Percentiles rank a stretch among this genome's conserved stretches.
Conservation (phyloP, 2,888 invertebrate species). For the Carterocephalus palaemon region DNA sequence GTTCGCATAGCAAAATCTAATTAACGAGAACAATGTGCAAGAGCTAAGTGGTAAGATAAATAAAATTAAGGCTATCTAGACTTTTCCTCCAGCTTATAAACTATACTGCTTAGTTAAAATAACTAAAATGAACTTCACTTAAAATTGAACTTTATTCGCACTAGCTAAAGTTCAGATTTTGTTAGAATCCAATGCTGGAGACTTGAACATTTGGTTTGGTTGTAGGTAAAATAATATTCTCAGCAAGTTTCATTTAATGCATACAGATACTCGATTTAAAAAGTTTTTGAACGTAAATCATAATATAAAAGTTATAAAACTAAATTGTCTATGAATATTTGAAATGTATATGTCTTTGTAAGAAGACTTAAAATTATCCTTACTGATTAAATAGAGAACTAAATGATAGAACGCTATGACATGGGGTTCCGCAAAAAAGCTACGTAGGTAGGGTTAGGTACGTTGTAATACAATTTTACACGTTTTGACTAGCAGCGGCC, state of each 20-base stretch:
- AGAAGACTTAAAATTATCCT: too few relatives aligned
- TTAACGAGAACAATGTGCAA: slow-evolving; percentile 11
- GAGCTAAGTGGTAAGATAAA: slow-evolving; percentile 12
- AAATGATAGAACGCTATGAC: too few relatives aligned
- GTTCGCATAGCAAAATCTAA: slow-evolving; percentile 13
- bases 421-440: too few relatives aligned
- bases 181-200: neutral
- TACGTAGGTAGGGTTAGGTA: too few relatives aligned
- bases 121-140: neutral
- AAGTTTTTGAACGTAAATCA: slow-evolving; percentile 5
- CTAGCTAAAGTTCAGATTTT: neutral
- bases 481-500: too few relatives aligned
- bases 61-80: slow-evolving; percentile 14
- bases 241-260: slow-evolving; percentile 10
- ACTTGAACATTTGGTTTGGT: slow-evolving; percentile 5
- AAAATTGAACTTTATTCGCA: neutral
- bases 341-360: too few relatives aligned
- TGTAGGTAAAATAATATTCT: neutral
- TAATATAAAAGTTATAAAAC: slow-evolving; percentile 6
- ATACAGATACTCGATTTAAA: slow-evolving; percentile 12
- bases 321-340: too few relatives aligned
- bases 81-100: slow-evolving; percentile 6
- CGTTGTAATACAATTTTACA: too few relatives aligned
- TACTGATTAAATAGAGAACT: too few relatives aligned
- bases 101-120: neutral